Percentiles rank a stretch among this genome's conserved stretches.
These are phyloP conservation scores for Metellina segmentata DNA, from an alignment of 2,888 invertebrate species.

Conservation along the genomic window DNA sequence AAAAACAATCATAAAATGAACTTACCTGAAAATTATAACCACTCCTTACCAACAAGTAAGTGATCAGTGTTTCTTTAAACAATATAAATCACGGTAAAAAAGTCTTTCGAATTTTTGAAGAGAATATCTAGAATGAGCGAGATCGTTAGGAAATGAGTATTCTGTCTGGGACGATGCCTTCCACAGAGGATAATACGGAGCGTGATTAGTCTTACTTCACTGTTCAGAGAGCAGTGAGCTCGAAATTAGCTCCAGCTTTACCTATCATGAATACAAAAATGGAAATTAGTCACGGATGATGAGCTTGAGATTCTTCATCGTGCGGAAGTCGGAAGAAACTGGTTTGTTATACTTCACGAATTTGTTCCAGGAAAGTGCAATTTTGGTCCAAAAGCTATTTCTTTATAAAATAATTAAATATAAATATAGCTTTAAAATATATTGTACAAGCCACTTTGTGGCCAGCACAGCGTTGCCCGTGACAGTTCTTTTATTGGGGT, in stretches of 20 bases:
- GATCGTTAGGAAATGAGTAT: slow-evolving; percentile 13
- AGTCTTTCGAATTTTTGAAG: not conserved
- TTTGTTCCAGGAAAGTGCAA: no score
- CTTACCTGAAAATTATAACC: slow-evolving; percentile 23
- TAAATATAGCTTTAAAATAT: no score
- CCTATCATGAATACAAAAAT: slow-evolving; percentile 10
- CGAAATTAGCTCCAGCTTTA: slow-evolving; percentile 12
- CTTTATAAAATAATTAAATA: no score
- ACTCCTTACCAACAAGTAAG: not conserved
- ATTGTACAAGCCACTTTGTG: no score
- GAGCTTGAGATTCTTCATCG: not conserved
- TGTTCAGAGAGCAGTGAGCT: slow-evolving; percentile 38
- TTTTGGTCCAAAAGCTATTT: no score
- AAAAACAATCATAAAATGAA: not conserved
- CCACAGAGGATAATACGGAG: slow-evolving; percentile 55
- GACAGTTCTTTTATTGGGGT: no score
- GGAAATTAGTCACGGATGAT: slow-evolving; percentile 33
- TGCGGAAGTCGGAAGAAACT: slow-evolving; percentile 19
- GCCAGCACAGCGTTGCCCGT: no score
- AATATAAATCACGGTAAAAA: not conserved
- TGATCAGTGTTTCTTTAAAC: not conserved
- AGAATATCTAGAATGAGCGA: not conserved
- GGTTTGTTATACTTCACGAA: no score
- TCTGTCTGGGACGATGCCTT: slow-evolving; percentile 22
- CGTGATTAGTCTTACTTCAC: slow-evolving; percentile 64